Percentiles rank a stretch among this genome's conserved stretches.
Conservation (phyloP, 2,888 invertebrate species). For the Agrochola macilenta region DNA sequence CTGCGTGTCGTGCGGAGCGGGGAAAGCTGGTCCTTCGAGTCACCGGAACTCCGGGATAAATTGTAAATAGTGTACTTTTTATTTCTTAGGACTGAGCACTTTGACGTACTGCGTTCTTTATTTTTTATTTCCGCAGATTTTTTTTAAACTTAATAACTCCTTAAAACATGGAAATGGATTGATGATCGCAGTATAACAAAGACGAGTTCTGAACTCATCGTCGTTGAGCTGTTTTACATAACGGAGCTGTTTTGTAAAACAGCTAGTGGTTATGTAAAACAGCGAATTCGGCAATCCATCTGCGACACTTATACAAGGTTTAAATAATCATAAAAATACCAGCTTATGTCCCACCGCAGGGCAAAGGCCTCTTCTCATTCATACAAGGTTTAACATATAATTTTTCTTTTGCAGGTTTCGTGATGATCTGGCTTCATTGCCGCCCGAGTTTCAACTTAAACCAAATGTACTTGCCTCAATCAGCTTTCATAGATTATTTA, state of each 20-base stretch:
- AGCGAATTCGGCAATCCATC: too few relatives aligned
- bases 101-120: background rate
- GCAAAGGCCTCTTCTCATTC: background rate
- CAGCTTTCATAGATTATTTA: slow-evolving; percentile 50
- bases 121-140: background rate
- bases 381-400: background rate
- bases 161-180: background rate
- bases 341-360: background rate
- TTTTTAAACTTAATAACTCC: background rate
- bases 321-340: background rate
- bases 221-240: too few relatives aligned
- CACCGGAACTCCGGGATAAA: background rate
- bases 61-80: background rate
- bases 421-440: slow-evolving; percentile 2
- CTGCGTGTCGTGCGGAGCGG: slow-evolving; percentile 31
- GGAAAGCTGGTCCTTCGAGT: slow-evolving; percentile 2
- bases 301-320: background rate
- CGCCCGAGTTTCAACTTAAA: background rate
- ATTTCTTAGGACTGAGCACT: background rate
- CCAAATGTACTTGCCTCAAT: background rate
- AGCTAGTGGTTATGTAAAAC: too few relatives aligned
- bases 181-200: background rate
- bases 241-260: too few relatives aligned
- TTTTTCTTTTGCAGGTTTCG: slow-evolving; percentile 14
- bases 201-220: background rate